Percentiles rank a stretch among this genome's conserved stretches.
phyloP scores from a whole-genome alignment of 2,888 invertebrate species.

The Ophraella communa region DNA sequence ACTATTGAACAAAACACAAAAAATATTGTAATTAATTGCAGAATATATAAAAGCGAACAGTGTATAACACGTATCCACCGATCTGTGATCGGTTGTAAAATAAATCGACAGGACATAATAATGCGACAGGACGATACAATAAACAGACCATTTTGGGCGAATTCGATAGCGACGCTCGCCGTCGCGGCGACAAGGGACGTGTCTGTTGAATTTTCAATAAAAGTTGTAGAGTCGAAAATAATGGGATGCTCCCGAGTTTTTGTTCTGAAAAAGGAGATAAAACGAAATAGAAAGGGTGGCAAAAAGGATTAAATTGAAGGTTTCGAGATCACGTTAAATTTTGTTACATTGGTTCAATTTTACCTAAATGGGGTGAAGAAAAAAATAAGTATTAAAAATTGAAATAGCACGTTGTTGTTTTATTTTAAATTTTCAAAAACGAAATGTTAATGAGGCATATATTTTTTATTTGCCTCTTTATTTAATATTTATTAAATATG shows the following conservation, averaged over 20 bases:
- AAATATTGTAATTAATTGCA: neutral
- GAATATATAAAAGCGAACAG: neutral
- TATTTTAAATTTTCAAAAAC: too few species aligned
- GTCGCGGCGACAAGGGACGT: conserved; percentile 28
- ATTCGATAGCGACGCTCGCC: conserved; percentile 3
- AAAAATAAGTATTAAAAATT: neutral
- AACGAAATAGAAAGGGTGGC: neutral
- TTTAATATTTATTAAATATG: too few species aligned
- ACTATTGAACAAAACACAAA: neutral
- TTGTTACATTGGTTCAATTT: neutral
- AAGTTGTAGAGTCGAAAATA: conserved; percentile 21
- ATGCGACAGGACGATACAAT: conserved; percentile 39
- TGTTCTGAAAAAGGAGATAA: neutral
- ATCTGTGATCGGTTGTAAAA: conserved; percentile 28
- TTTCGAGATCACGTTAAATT: conserved; percentile 1
- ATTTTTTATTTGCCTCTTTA: too few species aligned
- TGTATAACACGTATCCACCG: neutral
- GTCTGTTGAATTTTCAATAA: conserved; percentile 42
- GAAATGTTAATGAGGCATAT: too few species aligned
- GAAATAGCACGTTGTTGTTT: neutral
- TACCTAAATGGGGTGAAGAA: neutral
- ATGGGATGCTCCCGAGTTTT: neutral
- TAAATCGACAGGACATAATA: conserved; percentile 41
- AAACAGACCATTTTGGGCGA: conserved; percentile 38
- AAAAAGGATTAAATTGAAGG: conserved; percentile 7